Base-by-base conservation (phyloP, 2,797 vertebrate genomes). In the Sylvia borin region DNA sequence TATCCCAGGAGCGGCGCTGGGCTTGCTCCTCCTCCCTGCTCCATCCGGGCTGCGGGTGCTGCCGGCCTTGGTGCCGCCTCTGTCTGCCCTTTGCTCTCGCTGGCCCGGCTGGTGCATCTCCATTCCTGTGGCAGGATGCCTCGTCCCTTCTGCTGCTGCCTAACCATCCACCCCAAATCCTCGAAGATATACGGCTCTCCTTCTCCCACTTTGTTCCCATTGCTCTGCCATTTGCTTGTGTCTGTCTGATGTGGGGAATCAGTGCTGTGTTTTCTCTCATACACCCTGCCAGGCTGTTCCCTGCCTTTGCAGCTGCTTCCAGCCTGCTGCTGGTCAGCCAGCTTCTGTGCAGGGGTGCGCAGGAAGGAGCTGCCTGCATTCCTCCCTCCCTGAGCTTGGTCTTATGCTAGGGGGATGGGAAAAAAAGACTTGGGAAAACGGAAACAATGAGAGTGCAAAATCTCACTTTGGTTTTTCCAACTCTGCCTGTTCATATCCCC, bases 31-130 rank as follows among this genome's bases (percentile, higher is more conserved):
- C 87, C 91, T 93, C 87, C 67, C 66, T 51, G 43, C 36, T 68
- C 78, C 7, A 1, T 76, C 86, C 0, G 0, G 50, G 74, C 82
- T 77, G 74, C 0, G 32, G 45, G 73, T 4, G 6, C 89, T 85
- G 68, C 80, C 0, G 14, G 45, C 79, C 57, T 57, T 4, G 11
- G 62, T 19, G 1, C 68, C 13, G 0, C 61, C 79, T 66, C 79
- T 13, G 65, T 75, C 94, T 96, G 90, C 90, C 93, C 94, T 96
- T 95, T 93, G 91, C 72, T 85, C 32, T 83, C 57, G 38, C 61
- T 93, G 75, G 45, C 67, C 36, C 0, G 0, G 27, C 86, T 71
- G 53, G 48, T 62, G 12, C 6, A 0, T n/a, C 45, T 74, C 77
- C 47, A 5, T 89, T 67, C 70, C 76, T 2, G 4, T 1, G 0